Evolutionary conservation across 2,888 invertebrate species (phyloP), one percentile per base, ranked within the genome.

Genomic region (Mythimna loreyi): DNA sequence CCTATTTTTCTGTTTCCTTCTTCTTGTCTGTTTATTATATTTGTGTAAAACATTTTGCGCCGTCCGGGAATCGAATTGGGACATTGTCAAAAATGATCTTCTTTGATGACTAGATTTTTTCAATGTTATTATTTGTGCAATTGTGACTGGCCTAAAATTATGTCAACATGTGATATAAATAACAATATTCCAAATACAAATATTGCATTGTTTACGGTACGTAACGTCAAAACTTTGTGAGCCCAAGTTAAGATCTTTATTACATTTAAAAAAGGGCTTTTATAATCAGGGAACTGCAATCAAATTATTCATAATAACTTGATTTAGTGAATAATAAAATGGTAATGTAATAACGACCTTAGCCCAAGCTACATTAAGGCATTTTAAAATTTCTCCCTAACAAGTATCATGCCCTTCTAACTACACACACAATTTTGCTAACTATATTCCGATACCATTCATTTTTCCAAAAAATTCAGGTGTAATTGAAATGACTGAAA

Each of bases 371-470:
- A 45, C 7, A 45, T 2, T 23, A 33, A 40, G 3, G n/a, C 62
- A 62, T 43, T 50, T n/a, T 11, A 19, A 13, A 3, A 3, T 43
- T 3, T 1, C 52, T 23, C 13, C 23, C 43, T 43, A 23, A 43
- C 43, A 23, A 25, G 23, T 19, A 50, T n/a, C 50, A 16, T 13
- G 36, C 13, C 13, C 23, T 23, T 49, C 64, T 49, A 67, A 64
- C 67, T 65, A 64, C 65, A 65, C 49, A 67, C n/a, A 19, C 11
- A 64, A 13, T n/a, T 67, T 40, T 16, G n/a, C 65, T 67, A 65
- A 64, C 55, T 63, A 63, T 13, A 5, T 47, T 57, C n/a, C 19
- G 23, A 52, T 57, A 43, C 52, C 9, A 68, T 28, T 58, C 67
- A 67, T 21, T 28, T 69, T 67, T 57, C 57, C 66, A 58, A 58